These are phyloP conservation scores for Archegozetes longisetosus DNA, from an alignment of 1,140 invertebrate species.

Conservation along the genomic window DNA sequence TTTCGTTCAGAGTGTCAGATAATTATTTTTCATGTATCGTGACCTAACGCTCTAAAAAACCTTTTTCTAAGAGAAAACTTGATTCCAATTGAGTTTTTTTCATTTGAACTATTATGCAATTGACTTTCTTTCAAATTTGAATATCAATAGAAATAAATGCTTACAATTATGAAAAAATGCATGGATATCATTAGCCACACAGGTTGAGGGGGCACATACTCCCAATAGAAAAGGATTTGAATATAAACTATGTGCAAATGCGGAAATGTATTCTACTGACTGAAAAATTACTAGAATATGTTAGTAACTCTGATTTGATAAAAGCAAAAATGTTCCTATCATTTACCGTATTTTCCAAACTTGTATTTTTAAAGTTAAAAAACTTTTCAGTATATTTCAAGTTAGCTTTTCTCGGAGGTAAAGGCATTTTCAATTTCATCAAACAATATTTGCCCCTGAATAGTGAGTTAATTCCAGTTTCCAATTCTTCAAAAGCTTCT, in stretches of 20 bases:
- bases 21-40: too few relatives aligned
- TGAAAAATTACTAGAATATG: background rate
- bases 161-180: background rate
- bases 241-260: background rate
- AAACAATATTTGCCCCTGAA: background rate
- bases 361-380: background rate
- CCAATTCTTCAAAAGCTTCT: background rate
- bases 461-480: background rate
- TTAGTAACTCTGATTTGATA: background rate
- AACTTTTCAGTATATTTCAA: background rate
- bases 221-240: background rate
- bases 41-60: too few relatives aligned
- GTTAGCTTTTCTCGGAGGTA: background rate
- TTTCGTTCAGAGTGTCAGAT: too few relatives aligned
- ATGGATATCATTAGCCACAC: background rate
- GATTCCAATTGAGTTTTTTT: too few relatives aligned
- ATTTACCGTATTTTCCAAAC: background rate
- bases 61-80: too few relatives aligned
- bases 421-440: background rate
- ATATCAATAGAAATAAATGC: background rate
- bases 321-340: background rate
- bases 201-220: background rate
- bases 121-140: too few relatives aligned
- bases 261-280: background rate
- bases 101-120: too few relatives aligned